Evolutionary conservation across 1,140 invertebrate species (phyloP), one percentile per base, ranked within the genome.

Genomic region (Atta texana): DNA sequence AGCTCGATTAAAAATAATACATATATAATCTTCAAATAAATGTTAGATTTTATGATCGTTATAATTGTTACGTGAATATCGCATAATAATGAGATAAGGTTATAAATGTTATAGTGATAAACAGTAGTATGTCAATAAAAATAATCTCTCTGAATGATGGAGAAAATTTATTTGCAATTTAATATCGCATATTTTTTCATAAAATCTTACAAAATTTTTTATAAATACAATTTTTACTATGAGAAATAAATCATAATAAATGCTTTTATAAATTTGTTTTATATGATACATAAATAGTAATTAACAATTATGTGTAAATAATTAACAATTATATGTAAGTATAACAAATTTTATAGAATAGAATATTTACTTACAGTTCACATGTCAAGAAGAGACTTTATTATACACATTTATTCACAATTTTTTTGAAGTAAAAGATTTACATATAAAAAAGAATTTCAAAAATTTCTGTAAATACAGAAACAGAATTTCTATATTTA

Each of bases 111-210:
- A 51, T 12, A 14, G 57, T 81, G 64, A 81, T 71, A 71, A 71
- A n/a, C 12, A 71, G 10, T 6, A 59, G 3, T 81, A 31, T 59
- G 71, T 81, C 71, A 81, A 59, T 71, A 81, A 81, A 81, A 81
- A 59, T 68, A 31, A 34, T 39, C 3, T 61, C 24, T 66, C n/a
- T 44, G 8, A 44, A 44, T 44, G 14, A 66, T 53, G 8, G 10
- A 44, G 7, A 31, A 14, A 44, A 53, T 34, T 80, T 78, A 77
- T 77, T 59, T 61, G 31, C 16, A 39, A 61, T 34, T 59, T 55
- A 59, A 75, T 59, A 61, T 31, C n/a, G 0, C 16, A 53, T 53
- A 44, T 53, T 16, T 66, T 51, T 66, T 21, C 3, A 8, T n/a
- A 31, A 51, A 51, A 68, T 1, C 16, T 53, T 49, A 77, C 21